Evolutionary conservation across 2,888 invertebrate species (phyloP), one percentile per base, ranked within the genome.

Genomic region (Proisotoma minuta): DNA sequence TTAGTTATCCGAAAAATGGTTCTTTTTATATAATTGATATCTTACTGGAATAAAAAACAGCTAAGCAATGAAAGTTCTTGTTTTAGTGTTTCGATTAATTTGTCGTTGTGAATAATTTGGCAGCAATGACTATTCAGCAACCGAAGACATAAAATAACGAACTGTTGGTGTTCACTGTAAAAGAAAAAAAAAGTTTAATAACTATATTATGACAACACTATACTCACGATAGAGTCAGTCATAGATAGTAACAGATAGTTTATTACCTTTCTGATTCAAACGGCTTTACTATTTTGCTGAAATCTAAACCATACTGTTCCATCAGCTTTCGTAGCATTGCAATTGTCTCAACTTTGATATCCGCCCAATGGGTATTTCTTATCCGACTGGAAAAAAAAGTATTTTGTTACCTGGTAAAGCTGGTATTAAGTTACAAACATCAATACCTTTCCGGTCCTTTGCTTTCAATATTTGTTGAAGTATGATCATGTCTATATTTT

Each of bases 321-420:
- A 85, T 76, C 75, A 84, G 84, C 22, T 76, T 76, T 58, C 80
- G 78, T 39, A 85, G 76, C 22, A 81, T 75, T 26, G 79, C 78
- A 73, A 85, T 84, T 0, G 84, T 84, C 57, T 79, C 80, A 74
- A 84, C 83, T 73, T 84, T 82, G 4, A 84, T 77, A 74, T 85
- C 84, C 61, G 84, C 78, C 77, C 84, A 84, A 58, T 29, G 53
- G 24, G 57, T 57, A 53, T 2, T 26, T 52, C 34, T 64, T 51
- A 18, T 56, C 47, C 1, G 58, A 28, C 29, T 58, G 50, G 43
- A 5, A 43, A 12, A 43, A n/a, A 43, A 43, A n/a, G 4, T 43
- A 43, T 12, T 43, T 43, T n/a, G 18, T 18, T n/a, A 43, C 4
- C 43, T 20, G 18, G 8, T 34, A 10, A 34, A 15, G 34, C n/a